Conservation (phyloP, 2,797 vertebrate genomes). For the Delichon dasypus region DNA sequence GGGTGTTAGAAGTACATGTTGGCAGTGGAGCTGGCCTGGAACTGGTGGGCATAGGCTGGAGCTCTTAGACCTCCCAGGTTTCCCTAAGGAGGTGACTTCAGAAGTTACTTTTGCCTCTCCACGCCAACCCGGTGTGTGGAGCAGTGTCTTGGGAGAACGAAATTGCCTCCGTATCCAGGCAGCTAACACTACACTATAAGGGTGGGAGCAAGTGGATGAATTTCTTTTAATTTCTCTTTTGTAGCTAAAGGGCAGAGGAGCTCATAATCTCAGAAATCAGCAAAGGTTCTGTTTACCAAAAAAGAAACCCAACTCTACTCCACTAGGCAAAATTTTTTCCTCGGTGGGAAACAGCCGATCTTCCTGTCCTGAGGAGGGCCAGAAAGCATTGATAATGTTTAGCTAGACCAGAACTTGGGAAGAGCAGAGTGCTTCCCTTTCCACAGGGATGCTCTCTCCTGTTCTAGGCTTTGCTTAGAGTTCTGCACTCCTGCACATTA, state of each 20-base stretch:
- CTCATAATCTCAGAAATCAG: slow-evolving; percentile 42
- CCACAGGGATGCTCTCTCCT: slow-evolving; percentile 49
- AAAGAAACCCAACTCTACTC: slow-evolving; percentile 50
- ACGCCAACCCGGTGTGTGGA: not conserved
- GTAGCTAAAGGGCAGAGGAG: slow-evolving; percentile 56
- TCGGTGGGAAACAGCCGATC: slow-evolving; percentile 26
- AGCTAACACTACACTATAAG: slow-evolving; percentile 33
- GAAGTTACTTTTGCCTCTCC: not conserved
- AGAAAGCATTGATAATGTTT: slow-evolving; percentile 5
- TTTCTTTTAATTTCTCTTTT: slow-evolving; percentile 49
- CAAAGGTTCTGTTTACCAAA: slow-evolving; percentile 63
- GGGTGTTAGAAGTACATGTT: slow-evolving; percentile 6
- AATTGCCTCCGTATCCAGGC: slow-evolving; percentile 37
- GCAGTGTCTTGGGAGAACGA: slow-evolving; percentile 17
- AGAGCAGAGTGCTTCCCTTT: slow-evolving; percentile 61
- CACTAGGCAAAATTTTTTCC: slow-evolving; percentile 4
- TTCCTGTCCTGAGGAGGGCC: slow-evolving; percentile 37
- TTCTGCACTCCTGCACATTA: slow-evolving; percentile 46
- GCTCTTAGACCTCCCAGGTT: not conserved
- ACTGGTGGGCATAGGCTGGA: slow-evolving; percentile 12
- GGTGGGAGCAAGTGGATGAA: slow-evolving; percentile 55
- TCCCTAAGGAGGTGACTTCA: slow-evolving; percentile 6
- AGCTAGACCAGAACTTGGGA: slow-evolving; percentile 52
- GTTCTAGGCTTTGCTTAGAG: slow-evolving; percentile 46
- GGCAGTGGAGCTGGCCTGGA: slow-evolving; percentile 38